A percentile compares a stretch with the other conserved stretches of the same genome.
Conservation (phyloP, 2,797 vertebrate genomes). For the Pangasius larnaudii region DNA sequence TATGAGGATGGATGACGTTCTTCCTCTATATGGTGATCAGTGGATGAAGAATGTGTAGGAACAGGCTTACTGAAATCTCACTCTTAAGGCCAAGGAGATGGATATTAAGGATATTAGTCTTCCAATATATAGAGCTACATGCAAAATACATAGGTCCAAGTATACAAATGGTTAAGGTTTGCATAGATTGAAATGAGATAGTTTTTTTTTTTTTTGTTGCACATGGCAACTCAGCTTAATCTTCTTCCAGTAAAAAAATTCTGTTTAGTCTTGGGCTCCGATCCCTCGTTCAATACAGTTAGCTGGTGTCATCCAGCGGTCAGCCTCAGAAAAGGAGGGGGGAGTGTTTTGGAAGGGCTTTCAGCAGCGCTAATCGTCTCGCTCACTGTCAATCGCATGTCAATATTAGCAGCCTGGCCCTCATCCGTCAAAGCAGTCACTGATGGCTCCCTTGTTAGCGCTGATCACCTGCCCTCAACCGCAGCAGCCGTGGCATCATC, state of each 20-base stretch:
- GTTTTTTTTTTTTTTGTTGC: not conserved
- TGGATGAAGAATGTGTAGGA: not conserved
- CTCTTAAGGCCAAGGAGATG: not conserved
- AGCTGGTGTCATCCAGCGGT: constrained; percentile 81
- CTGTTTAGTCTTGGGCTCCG: constrained; percentile 30
- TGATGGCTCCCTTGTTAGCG: constrained; percentile 81
- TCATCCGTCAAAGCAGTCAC: constrained; percentile 83
- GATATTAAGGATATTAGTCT: not conserved
- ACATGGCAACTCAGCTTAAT: not conserved
- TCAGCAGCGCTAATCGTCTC: constrained; percentile 76
- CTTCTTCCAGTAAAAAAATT: constrained; percentile 38
- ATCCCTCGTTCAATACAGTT: constrained; percentile 56
- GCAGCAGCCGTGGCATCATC: constrained; percentile 78
- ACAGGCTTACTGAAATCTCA: not conserved
- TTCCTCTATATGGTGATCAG: constrained; percentile 18
- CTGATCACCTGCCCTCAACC: constrained; percentile 85
- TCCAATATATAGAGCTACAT: not conserved
- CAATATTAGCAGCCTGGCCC: constrained; percentile 74
- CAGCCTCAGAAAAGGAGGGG: constrained; percentile 64
- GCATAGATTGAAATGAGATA: not conserved
- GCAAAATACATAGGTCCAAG: not conserved
- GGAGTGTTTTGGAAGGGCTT: constrained; percentile 57
- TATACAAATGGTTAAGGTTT: not conserved
- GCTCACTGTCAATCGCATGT: constrained; percentile 78
- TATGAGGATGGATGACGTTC: constrained; percentile 8